A percentile compares a stretch with the other conserved stretches of the same genome.
phyloP scores from a whole-genome alignment of 2,888 invertebrate species.

The Phrixothrix hirtus region DNA sequence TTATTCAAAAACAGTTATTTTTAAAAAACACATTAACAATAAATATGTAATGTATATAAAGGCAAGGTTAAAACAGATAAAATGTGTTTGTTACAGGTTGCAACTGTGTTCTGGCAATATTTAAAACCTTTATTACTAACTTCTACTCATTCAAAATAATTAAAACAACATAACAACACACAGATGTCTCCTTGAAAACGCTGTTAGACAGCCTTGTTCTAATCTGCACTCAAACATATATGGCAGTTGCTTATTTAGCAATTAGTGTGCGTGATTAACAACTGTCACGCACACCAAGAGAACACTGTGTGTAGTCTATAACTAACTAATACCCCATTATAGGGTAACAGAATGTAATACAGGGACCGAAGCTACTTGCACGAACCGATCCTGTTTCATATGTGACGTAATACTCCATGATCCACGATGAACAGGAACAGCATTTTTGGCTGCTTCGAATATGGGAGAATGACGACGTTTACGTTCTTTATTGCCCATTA shows the following conservation, averaged over 20 bases:
- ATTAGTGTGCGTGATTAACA: conserved; percentile 16
- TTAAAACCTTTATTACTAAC: conserved; percentile 17
- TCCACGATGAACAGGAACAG: conserved; percentile 44
- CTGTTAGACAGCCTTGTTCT: conserved; percentile 26
- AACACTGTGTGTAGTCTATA: conserved; percentile 35
- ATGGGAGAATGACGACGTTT: conserved; percentile 62
- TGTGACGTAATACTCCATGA: conserved; percentile 61
- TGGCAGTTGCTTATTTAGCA: conserved; percentile 47
- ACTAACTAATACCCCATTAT: conserved; percentile 39
- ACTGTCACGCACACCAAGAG: conserved; percentile 25
- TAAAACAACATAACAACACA: conserved; percentile 25
- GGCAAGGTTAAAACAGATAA: conserved; percentile 7
- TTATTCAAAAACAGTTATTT: conserved; percentile 19
- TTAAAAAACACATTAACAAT: conserved; percentile 22
- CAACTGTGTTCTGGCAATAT: conserved; percentile 13
- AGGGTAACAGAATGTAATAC: conserved; percentile 51
- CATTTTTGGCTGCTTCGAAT: conserved; percentile 22
- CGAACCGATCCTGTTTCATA: conserved; percentile 50
- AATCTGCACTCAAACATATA: conserved; percentile 55
- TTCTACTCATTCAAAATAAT: conserved; percentile 14
- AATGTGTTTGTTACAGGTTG: conserved; percentile 7
- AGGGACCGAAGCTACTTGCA: conserved; percentile 49
- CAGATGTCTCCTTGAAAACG: conserved; percentile 23
- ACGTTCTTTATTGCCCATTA: conserved; percentile 56
- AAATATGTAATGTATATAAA: conserved; percentile 8